Percentiles rank a stretch among this genome's conserved stretches.
phyloP scores from a whole-genome alignment of 2,888 invertebrate genomes.

The Drosophila multiciliata region DNA sequence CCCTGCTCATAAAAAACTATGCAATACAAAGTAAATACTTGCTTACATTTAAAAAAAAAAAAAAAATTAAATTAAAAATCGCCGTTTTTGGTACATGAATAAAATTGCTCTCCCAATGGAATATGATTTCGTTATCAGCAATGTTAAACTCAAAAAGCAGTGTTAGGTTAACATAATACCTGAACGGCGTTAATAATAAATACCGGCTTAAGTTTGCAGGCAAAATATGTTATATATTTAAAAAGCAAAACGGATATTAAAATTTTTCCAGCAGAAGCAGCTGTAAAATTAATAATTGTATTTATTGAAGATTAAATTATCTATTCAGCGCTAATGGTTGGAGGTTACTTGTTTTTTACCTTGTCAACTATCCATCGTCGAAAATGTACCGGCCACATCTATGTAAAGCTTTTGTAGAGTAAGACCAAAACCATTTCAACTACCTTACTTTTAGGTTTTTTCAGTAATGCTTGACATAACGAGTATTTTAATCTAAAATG shows the following conservation, averaged over 20 bases:
- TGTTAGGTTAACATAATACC: conserved; percentile 14
- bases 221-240: not conserved
- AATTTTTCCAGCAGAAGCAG: not conserved
- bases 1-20: not conserved
- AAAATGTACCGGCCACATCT: not conserved
- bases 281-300: not conserved
- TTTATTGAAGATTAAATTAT: not conserved
- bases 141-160: not conserved
- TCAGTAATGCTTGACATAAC: not conserved
- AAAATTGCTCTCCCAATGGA: not conserved
- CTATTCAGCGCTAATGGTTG: not conserved
- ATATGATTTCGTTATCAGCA: not conserved
- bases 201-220: conserved; percentile 16
- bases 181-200: conserved; percentile 15
- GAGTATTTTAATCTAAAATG: not conserved
- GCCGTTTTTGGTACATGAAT: no score
- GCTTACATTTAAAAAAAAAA: not conserved
- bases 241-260: not conserved
- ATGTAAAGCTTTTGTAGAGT: conserved; percentile 17
- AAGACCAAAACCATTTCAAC: conserved; percentile 1
- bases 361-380: not conserved
- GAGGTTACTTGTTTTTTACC: not conserved
- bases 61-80: not conserved
- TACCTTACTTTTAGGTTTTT: not conserved
- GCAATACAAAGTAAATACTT: not conserved